Percentiles rank a stretch among this genome's conserved stretches.
phyloP scores from a whole-genome alignment of 2,797 vertebrate species.

The Propithecus deckenii region DNA sequence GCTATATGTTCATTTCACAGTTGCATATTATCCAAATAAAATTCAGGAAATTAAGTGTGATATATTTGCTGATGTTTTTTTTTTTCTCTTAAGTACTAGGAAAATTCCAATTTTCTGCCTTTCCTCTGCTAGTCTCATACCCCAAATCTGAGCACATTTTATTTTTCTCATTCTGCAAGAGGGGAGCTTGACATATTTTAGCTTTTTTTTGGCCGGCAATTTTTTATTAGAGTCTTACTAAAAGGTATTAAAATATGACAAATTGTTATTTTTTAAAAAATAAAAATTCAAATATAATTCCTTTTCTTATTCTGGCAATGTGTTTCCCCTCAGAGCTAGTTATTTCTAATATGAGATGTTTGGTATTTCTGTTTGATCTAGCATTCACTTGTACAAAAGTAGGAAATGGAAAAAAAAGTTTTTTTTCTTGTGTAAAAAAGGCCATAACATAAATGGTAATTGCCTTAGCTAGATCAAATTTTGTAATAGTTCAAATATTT shows the following conservation, averaged over 20 bases:
- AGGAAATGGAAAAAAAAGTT: not conserved
- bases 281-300: not conserved
- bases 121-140: not conserved
- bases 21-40: not conserved
- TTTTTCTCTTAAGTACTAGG: not conserved
- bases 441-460: not conserved
- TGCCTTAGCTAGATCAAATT: not conserved
- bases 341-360: not conserved
- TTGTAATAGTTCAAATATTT: constrained; percentile 12
- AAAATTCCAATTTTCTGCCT: not conserved
- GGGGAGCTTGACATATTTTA: not conserved
- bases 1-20: not conserved
- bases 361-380: not conserved
- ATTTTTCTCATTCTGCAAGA: not conserved
- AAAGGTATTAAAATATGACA: not conserved
- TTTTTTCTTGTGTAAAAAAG: not conserved
- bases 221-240: not conserved
- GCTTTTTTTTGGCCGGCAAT: not conserved
- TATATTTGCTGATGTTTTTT: not conserved
- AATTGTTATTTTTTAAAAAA: not conserved
- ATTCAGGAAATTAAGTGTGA: not conserved
- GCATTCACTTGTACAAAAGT: not conserved
- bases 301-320: not conserved
- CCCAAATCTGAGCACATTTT: not conserved
- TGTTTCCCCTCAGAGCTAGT: not conserved